These are phyloP conservation scores for Orycteropus afer DNA, from an alignment of 2,113 vertebrate species.

Conservation along the genomic window DNA sequence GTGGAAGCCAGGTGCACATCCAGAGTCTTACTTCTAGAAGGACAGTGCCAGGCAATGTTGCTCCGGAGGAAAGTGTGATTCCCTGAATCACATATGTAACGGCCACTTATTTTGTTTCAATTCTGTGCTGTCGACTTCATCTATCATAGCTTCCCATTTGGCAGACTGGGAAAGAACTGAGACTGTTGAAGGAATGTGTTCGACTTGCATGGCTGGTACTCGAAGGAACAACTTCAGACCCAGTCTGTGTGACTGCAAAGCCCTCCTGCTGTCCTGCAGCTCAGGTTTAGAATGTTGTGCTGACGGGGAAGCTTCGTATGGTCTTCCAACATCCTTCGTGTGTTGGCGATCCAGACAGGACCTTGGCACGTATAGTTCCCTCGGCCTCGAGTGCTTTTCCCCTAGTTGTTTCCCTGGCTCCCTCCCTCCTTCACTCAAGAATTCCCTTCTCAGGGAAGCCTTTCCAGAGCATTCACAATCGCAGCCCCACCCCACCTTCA, in stretches of 20 bases:
- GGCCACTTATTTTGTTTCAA: too few species aligned
- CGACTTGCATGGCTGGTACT: too few species aligned
- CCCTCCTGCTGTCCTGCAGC: not conserved
- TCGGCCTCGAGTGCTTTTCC: not conserved
- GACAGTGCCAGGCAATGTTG: too few species aligned
- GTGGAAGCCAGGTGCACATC: not conserved
- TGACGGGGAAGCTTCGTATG: too few species aligned
- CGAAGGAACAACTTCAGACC: not conserved
- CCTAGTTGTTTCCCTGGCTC: not conserved
- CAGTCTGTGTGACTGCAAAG: too few species aligned
- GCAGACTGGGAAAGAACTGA: not conserved
- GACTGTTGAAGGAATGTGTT: not conserved
- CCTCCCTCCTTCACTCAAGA: not conserved
- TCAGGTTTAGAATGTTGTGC: not conserved
- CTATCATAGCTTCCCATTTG: accelerated
- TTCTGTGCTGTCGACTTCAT: not conserved
- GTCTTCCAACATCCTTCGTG: not conserved
- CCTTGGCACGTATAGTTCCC: not conserved
- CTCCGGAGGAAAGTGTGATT: accelerated
- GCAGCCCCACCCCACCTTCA: not conserved
- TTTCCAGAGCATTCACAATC: not conserved
- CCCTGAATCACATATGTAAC: not conserved
- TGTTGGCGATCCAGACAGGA: not conserved
- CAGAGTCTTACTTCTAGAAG: not conserved
- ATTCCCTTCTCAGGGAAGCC: not conserved